These are phyloP conservation scores for Erythrolamprus reginae DNA, from an alignment of 2,113 vertebrate species.

Conservation along the genomic window DNA sequence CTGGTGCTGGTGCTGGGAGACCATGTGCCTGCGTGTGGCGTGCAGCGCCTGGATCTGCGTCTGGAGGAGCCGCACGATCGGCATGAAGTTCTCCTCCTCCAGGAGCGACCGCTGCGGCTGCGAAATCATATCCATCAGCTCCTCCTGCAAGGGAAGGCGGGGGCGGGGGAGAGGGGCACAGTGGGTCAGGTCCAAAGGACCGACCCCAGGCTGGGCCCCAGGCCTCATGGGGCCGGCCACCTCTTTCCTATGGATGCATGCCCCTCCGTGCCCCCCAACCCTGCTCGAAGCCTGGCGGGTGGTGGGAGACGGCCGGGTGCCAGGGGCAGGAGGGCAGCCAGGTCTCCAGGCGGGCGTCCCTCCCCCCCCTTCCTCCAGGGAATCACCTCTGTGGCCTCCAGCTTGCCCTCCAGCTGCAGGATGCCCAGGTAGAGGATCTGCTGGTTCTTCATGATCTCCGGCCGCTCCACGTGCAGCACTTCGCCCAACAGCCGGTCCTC, in stretches of 20 bases:
- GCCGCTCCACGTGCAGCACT: constrained; percentile 62
- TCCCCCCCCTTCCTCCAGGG: too few species aligned
- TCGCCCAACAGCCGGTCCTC: constrained; percentile 73
- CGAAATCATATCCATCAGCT: constrained; percentile 64
- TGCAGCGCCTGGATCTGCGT: constrained; percentile 47
- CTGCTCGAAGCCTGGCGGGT: not conserved
- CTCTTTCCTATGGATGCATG: too few species aligned
- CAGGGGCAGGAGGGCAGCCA: too few species aligned
- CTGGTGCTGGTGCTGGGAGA: constrained; percentile 48
- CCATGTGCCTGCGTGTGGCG: constrained; percentile 49
- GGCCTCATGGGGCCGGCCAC: not conserved
- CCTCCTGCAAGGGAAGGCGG: constrained; percentile 23
- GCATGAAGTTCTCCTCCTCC: constrained; percentile 54
- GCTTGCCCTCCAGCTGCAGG: constrained; percentile 55
- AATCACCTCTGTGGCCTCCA: constrained; percentile 50
- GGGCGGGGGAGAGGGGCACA: rapidly evolving
- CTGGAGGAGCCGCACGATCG: constrained; percentile 51
- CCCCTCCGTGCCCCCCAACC: not conserved
- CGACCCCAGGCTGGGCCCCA: not conserved
- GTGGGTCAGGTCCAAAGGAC: not conserved
- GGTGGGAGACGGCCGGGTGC: too few species aligned
- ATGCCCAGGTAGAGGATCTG: constrained; percentile 53
- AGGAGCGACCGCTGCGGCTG: constrained; percentile 37
- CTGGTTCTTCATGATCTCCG: constrained; percentile 59
- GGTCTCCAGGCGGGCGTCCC: too few species aligned